A percentile compares a stretch with the other conserved stretches of the same genome.
phyloP scores from a whole-genome alignment of 2,797 vertebrate genomes.

The Phrynocephalus guinanensis region DNA sequence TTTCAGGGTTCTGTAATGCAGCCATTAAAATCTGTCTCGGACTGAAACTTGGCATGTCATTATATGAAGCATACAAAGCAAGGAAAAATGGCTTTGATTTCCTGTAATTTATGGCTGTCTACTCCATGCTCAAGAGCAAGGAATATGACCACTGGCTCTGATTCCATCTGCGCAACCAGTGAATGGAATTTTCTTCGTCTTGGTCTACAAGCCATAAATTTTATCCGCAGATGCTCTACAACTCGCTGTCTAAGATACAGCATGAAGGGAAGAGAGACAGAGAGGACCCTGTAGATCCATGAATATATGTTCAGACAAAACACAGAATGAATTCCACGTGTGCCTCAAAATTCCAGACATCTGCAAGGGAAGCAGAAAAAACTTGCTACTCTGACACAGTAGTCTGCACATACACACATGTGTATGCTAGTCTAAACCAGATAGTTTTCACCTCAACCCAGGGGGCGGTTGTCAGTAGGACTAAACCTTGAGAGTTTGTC shows the following conservation, averaged over 20 bases:
- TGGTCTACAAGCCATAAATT: slow-evolving; percentile 59
- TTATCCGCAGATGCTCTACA: slow-evolving; percentile 49
- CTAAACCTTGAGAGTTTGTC: not conserved
- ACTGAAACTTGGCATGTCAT: slow-evolving; percentile 44
- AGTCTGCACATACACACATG: not conserved
- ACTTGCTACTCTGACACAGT: too few species aligned
- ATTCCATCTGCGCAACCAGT: slow-evolving; percentile 49
- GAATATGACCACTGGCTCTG: slow-evolving; percentile 42
- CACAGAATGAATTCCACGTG: not conserved
- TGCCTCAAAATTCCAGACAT: slow-evolving; percentile 6
- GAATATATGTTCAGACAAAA: slow-evolving; percentile 35
- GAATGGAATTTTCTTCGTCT: slow-evolving; percentile 51
- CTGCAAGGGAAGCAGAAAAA: too few species aligned
- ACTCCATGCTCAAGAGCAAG: slow-evolving; percentile 38
- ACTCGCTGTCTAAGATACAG: slow-evolving; percentile 15
- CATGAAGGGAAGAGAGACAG: not conserved
- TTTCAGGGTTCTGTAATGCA: slow-evolving; percentile 44
- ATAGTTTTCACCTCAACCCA: too few species aligned
- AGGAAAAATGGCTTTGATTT: slow-evolving; percentile 55
- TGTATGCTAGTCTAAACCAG: too few species aligned
- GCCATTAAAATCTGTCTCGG: slow-evolving; percentile 54
- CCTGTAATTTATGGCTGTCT: slow-evolving; percentile 47
- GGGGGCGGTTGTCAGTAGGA: too few species aligned
- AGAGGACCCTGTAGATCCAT: not conserved
- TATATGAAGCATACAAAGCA: slow-evolving; percentile 20